These are phyloP conservation scores for Ormyrus thymus DNA, from an alignment of 2,888 invertebrate species.

Conservation along the genomic window DNA sequence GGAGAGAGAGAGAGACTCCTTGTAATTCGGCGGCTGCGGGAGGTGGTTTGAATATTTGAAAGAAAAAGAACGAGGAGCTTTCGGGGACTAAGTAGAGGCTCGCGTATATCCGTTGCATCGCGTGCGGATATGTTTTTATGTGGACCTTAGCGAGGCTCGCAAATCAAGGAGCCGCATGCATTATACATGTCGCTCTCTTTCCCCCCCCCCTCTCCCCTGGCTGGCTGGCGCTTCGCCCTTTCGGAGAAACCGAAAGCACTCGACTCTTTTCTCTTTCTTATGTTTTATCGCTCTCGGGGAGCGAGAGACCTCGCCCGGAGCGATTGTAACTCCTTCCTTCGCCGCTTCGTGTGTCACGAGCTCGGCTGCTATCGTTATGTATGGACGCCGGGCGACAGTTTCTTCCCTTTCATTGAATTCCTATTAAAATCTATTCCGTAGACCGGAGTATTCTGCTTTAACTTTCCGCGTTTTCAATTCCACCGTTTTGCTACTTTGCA, in stretches of 20 bases:
- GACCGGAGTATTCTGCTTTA: no score
- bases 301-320: not conserved
- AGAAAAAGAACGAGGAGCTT: conserved; percentile 33
- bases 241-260: not conserved
- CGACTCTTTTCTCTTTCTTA: not conserved
- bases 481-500: no score
- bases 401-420: not conserved
- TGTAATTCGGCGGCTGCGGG: conserved; percentile 8
- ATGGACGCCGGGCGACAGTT: not conserved
- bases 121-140: not conserved
- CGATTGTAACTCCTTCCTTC: conserved; percentile 23
- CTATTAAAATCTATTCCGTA: no score
- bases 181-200: conserved; percentile 60
- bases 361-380: not conserved
- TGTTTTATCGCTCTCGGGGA: conserved; percentile 4
- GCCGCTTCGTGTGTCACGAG: not conserved
- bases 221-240: not conserved
- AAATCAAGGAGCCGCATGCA: conserved; percentile 63
- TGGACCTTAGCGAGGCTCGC: conserved; percentile 57
- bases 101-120: not conserved
- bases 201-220: not conserved
- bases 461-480: no score
- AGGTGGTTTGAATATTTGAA: not conserved
- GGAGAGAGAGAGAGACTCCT: not conserved
- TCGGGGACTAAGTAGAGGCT: conserved; percentile 26